Evolutionary conservation across 2,888 invertebrate genomes (phyloP).

Genomic region (Neoaliturus tenellus): DNA sequence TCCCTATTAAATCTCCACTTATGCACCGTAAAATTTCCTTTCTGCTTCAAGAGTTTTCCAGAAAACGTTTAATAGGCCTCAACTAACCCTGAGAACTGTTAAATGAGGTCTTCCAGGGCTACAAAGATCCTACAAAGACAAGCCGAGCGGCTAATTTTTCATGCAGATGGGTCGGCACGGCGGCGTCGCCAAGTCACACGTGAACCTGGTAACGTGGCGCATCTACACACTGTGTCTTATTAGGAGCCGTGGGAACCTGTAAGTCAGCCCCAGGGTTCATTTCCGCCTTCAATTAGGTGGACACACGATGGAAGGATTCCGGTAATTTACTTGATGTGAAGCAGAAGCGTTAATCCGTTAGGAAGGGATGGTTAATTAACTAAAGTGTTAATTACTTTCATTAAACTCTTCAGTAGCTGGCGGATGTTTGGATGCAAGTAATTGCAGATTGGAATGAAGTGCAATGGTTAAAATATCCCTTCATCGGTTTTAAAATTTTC

Average conservation of each 20-base stretch:
- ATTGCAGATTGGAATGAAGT: too few relatives aligned
- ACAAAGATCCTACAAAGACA: background rate
- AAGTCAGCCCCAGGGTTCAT: conserved; percentile 22
- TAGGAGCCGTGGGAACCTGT: conserved; percentile 21
- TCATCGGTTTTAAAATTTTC: too few relatives aligned
- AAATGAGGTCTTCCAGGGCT: background rate
- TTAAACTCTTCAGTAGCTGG: too few relatives aligned
- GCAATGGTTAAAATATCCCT: too few relatives aligned
- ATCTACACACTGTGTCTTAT: conserved; percentile 35
- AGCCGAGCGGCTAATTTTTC: background rate
- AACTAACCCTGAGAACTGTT: background rate
- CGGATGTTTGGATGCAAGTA: too few relatives aligned
- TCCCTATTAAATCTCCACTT: too few relatives aligned
- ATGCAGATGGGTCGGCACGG: background rate
- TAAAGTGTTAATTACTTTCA: background rate
- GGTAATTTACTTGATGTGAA: conserved; percentile 11
- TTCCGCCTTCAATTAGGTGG: conserved; percentile 48
- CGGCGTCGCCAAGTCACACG: conserved; percentile 1
- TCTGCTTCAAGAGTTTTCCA: background rate
- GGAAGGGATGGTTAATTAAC: background rate
- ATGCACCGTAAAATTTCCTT: background rate
- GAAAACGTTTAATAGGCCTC: background rate
- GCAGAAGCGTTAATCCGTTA: background rate
- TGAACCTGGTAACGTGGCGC: background rate
- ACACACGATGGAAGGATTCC: conserved; percentile 25